Evolutionary conservation across 1,140 invertebrate genomes (phyloP).

Genomic region (Steinernema khuongi): DNA sequence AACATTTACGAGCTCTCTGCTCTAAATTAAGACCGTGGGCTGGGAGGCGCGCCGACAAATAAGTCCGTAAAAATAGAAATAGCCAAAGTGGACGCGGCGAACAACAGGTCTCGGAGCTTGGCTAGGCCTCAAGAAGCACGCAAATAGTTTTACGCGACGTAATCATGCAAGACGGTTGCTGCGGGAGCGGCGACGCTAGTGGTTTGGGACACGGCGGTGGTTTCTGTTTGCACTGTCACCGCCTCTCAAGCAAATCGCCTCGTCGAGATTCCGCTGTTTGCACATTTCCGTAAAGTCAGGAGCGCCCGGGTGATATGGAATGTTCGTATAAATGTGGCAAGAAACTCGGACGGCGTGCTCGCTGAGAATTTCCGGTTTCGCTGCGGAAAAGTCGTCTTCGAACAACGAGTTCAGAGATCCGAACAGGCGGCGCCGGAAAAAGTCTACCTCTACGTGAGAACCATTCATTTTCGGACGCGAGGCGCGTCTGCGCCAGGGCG

Average conservation of each 20-base stretch:
- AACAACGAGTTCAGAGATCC: too few species aligned
- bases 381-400: too few species aligned
- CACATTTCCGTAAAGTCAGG: conserved; percentile 4
- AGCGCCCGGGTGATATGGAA: not conserved
- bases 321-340: not conserved
- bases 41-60: not conserved
- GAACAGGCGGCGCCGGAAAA: too few species aligned
- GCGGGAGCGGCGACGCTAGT: too few species aligned
- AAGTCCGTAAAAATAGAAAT: not conserved
- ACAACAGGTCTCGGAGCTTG: not conserved
- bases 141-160: not conserved
- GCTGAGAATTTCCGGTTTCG: not conserved
- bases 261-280: conserved; percentile 1
- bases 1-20: not conserved
- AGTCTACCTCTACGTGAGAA: too few species aligned
- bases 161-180: too few species aligned
- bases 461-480: too few species aligned
- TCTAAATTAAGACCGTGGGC: not conserved
- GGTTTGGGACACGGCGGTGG: too few species aligned
- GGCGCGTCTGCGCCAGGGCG: not conserved
- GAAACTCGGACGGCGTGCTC: not conserved
- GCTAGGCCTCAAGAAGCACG: not conserved
- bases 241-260: not conserved
- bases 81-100: not conserved
- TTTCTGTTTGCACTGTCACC: not conserved